Base-by-base conservation (phyloP, 2,797 vertebrate genomes). In the Cossypha niveicapilla region DNA sequence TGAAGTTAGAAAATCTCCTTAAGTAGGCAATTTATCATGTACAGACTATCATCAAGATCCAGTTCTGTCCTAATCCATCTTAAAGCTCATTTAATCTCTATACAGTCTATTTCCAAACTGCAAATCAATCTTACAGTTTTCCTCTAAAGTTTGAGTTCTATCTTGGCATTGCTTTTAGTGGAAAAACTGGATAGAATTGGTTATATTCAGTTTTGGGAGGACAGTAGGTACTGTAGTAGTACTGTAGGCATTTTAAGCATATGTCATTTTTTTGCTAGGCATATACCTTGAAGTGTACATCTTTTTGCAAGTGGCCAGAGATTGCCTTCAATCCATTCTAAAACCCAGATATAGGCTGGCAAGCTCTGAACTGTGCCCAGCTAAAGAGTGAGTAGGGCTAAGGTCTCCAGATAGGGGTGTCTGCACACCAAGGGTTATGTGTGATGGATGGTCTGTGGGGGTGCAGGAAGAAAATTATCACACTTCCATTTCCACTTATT, bases 11-110 rank as follows among this genome's bases (percentile, higher is more conserved):
- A 93, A 88, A 77, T 93, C 78, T 90, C 47, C 34, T 77, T 78
- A 77, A 93, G 68, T 90, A 93, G 79, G 45, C 77, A 77, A 88
- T 95, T 84, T 86, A 66, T 96, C 86, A 91, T 70, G 35, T 78
- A 35, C 15, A 70, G 58, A 48, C 72, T 88, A 70, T 88, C 86
- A 90, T 84, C 90, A 66, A 80, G 82, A 86, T 90, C 89, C 79
- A 77, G 66, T 90, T 94, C 75, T 91, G 61, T 77, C 65, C 74
- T 91, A 91, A 94, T 94, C 82, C 70, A 62, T 96, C 11, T 91
- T 88, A 67, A 32, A 88, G 13, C 58, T 90, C 90, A 83, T 95
- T 94, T 90, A 39, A 24, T 70, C 42, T 90, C 76, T 68, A 66
- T 80, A 88, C n/a, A 62, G 54, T 72, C 72, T 86, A 28, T 93